Evolutionary conservation across 1,140 invertebrate species (phyloP).

Genomic region (Drosophila nannoptera): DNA sequence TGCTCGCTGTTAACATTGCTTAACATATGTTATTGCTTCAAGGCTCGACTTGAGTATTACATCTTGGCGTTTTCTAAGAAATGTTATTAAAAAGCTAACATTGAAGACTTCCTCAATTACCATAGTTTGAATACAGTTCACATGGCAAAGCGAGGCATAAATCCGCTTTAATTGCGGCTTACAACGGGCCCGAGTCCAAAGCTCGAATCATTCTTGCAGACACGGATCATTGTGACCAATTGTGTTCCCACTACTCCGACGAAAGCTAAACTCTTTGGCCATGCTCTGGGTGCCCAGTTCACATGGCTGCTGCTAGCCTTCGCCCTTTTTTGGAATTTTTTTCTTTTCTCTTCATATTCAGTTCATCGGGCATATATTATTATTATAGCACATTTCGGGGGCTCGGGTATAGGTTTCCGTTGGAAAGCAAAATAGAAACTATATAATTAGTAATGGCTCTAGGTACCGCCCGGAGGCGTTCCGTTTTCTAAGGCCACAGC

Average conservation of each 20-base stretch:
- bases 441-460: conserved; percentile 64
- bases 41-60: conserved; percentile 1
- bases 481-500: conserved; percentile 38
- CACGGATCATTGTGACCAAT: conserved; percentile 10
- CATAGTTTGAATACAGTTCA: conserved; percentile 6
- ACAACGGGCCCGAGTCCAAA: neutral
- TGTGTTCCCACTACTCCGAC: conserved; percentile 3
- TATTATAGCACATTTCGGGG: conserved; percentile 49
- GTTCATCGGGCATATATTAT: conserved; percentile 44
- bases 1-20: no score
- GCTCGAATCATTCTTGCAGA: conserved; percentile 29
- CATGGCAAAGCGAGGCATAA: conserved; percentile 13
- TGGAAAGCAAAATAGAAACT: conserved; percentile 61
- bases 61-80: conserved; percentile 2
- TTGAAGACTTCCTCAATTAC: conserved; percentile 30
- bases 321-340: conserved; percentile 23
- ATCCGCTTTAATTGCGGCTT: conserved; percentile 16
- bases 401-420: conserved; percentile 44
- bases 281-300: conserved; percentile 14
- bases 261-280: conserved; percentile 4
- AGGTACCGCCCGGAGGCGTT: conserved; percentile 53
- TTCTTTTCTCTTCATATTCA: conserved; percentile 6
- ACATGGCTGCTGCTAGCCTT: conserved; percentile 33
- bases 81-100: conserved; percentile 7
- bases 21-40: no score